phyloP scores from a whole-genome alignment of 2,888 invertebrate species.

The Polymixis flavicincta region DNA sequence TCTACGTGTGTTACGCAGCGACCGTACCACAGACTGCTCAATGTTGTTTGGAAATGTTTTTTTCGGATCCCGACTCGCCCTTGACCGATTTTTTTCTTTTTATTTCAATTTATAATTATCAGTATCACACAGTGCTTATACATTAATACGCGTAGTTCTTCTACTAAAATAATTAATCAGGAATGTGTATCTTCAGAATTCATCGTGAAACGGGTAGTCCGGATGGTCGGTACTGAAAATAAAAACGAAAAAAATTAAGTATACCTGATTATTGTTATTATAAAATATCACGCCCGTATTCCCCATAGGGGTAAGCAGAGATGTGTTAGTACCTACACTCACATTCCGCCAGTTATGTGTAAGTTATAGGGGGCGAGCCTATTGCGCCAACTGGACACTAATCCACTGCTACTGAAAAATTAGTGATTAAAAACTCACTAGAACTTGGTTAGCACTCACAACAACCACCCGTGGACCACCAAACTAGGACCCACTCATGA shows the following conservation, averaged over 20 bases:
- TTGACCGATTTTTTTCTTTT: neutral
- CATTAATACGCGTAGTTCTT: neutral
- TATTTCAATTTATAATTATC: neutral
- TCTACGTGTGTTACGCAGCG: neutral
- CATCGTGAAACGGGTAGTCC: conserved; percentile 84
- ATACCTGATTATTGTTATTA: neutral
- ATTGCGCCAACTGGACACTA: neutral
- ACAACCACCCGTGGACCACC: no score
- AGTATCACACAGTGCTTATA: conserved; percentile 5
- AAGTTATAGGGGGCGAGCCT: neutral
- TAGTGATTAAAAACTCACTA: neutral
- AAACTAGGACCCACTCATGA: no score
- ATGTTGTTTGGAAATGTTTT: no score
- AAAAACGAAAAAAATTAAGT: conserved; percentile 43
- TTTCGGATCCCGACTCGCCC: neutral
- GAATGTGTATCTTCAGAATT: conserved; percentile 69
- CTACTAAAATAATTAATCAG: conserved; percentile 9
- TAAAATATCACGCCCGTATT: neutral
- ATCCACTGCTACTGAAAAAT: conserved; percentile 3
- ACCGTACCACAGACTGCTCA: neutral
- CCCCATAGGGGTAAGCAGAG: neutral
- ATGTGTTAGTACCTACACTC: conserved; percentile 1
- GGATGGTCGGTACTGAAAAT: conserved; percentile 82
- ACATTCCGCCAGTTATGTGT: neutral
- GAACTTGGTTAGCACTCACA: neutral